Evolutionary conservation across 2,797 vertebrate genomes (phyloP), one percentile per base, ranked within the genome.

Genomic region (Cynopterus sphinx): DNA sequence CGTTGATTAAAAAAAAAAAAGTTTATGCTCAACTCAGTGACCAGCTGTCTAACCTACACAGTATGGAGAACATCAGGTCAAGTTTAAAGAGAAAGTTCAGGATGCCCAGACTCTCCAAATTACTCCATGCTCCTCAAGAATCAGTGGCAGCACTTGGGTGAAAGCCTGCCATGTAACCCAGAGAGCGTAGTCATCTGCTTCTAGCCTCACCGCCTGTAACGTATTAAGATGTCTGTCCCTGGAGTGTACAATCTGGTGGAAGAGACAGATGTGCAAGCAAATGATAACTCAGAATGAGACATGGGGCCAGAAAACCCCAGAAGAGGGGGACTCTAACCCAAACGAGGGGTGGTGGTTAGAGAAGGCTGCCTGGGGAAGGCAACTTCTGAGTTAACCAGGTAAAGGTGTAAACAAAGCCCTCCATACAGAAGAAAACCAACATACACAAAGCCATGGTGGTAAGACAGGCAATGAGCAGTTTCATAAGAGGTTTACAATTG

Each of bases 1-100:
- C 97, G 95, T 96, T 98, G 97, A 95, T 97, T 94, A 95, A 98
- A 97, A 91, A 84, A 97, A 59, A 75, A 86, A 96, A 95, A 90
- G 92, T 96, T 96, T 97, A 92, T 97, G 83, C 95, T 59, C 79
- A 68, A 94, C 97, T 97, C 90, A 63, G 67, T 90, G 94, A 96
- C 96, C 85, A 94, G 86, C 89, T 4, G 5, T 96, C 88, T 96
- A 74, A 4, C 67, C 13, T 61, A 6, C 83, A 17, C 70, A 84
- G 95, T 97, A 94, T 96, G 0, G 67, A 98, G 97, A 97, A 86
- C 93, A 90, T 96, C 96, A 96, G 94, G 73, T 82, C 96, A 96
- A 96, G 94, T 90, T 94, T 94, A 97, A 97, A 97, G 94, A 91
- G 87, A 98, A 97, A 96, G 96, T 95, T 96, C 92, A 33, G 3